Base-by-base conservation (phyloP, 2,113 vertebrate species). In the Rhadina sibilatrix region DNA sequence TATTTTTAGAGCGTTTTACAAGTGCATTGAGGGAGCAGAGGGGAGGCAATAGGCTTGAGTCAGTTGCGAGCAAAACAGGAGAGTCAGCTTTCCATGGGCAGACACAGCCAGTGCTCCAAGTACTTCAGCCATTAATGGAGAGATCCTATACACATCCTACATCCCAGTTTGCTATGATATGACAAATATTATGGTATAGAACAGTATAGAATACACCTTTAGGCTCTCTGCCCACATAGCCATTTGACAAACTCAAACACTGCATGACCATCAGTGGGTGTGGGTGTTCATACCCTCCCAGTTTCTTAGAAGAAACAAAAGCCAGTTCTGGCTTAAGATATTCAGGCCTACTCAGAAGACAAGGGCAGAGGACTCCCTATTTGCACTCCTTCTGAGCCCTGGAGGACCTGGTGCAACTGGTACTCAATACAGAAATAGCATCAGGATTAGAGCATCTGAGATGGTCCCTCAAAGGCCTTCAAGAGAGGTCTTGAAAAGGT, bases 401-500 rank as follows among this genome's bases (percentile, higher is more conserved):
- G 56, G 47, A 95, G 88, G 68, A 74, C 50, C 17, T n/a, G 40
- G 21, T 82, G n/a, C 57, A 31, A 60, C 38, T 44, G 28, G 87
- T 78, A 24, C 68, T 83, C 28, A 20, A 3, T 12, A 35, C 17
- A 87, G 69, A 95, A 96, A 94, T 33, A 87, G 35, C 10, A 20
- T 44, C 27, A 88, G 68, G 54, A 59, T 96, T 83, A 84, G 57
- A 38, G 38, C 49, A 71, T 89, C 93, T 5, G 0, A 80, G 60
- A 84, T 83, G 74, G 72, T 69, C 49, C 2, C 1, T 96, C 95
- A 87, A 93, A 91, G 59, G 87, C 92, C 85, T 96, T 70, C 40
- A 49, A 64, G 71, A 64, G 71, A 92, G 68, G 74, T 85, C 93
- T 94, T 86, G 74, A 92, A 96, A 97, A 76, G 30, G 56, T 90